Evolutionary conservation across 1,140 invertebrate species (phyloP).

Genomic region (Nebria ingens): DNA sequence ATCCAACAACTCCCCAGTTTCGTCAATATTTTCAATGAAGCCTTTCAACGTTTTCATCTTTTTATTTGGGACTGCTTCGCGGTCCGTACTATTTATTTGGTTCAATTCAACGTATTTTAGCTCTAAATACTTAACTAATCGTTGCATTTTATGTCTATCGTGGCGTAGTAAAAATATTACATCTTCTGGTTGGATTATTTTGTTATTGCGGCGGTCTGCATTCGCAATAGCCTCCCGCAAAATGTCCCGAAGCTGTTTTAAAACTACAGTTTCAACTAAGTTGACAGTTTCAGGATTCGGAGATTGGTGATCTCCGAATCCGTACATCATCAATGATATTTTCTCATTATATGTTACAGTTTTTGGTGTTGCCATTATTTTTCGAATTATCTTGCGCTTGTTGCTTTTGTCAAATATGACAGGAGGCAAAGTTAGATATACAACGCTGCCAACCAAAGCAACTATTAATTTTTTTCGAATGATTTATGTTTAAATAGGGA

Average conservation of each 20-base stretch:
- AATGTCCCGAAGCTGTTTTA: conserved; percentile 48
- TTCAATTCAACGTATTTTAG: conserved; percentile 27
- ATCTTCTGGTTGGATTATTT: conserved; percentile 41
- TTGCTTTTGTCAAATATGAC: too few relatives aligned
- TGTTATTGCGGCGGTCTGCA: conserved; percentile 36
- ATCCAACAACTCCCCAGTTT: conserved; percentile 44
- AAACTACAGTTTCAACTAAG: conserved; percentile 54
- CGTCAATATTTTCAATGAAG: conserved; percentile 41
- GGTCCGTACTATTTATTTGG: conserved; percentile 13
- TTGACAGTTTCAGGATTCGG: conserved; percentile 52
- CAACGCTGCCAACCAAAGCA: too few relatives aligned
- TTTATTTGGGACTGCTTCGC: conserved; percentile 11
- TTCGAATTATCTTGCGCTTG: too few relatives aligned
- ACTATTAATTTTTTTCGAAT: too few relatives aligned
- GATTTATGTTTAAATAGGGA: too few relatives aligned
- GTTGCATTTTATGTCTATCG: conserved; percentile 38
- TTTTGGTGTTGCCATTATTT: too few relatives aligned
- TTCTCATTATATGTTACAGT: conserved; percentile 45
- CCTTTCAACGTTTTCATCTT: conserved; percentile 34
- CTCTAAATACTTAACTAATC: conserved; percentile 33
- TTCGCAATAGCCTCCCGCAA: conserved; percentile 45
- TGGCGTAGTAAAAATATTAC: conserved; percentile 56
- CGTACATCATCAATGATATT: conserved; percentile 61
- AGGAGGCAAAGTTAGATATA: too few relatives aligned
- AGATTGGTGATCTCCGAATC: conserved; percentile 56